Evolutionary conservation across 2,797 vertebrate genomes (phyloP).

Genomic region (Myiothlypis coronata): DNA sequence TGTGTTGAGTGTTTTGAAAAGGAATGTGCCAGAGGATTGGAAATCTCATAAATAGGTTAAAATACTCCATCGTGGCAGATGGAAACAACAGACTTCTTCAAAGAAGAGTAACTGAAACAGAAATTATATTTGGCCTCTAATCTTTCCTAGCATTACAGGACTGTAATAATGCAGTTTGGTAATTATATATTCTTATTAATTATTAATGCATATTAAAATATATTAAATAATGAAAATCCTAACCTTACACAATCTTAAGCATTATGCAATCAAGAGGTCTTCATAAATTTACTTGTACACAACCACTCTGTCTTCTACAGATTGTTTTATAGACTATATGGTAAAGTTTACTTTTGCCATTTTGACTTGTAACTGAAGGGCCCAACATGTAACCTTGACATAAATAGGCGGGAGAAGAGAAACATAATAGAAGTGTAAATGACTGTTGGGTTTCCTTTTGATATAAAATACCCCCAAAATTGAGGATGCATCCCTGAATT

Average conservation of each 20-base stretch:
- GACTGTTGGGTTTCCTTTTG: neutral
- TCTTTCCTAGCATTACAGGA: neutral
- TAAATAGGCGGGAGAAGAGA: neutral
- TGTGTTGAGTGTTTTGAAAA: neutral
- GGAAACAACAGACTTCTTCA: neutral
- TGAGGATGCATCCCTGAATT: neutral
- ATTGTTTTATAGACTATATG: neutral
- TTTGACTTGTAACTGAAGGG: neutral
- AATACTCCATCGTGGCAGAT: neutral
- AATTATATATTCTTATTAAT: neutral
- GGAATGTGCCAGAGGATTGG: neutral
- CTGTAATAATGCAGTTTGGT: neutral
- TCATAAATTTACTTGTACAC: neutral
- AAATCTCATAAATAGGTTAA: neutral
- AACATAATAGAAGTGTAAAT: neutral
- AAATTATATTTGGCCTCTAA: neutral
- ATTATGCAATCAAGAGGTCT: neutral
- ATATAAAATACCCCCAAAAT: neutral
- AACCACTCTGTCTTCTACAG: neutral
- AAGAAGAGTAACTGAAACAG: neutral
- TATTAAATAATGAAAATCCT: neutral
- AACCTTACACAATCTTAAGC: neutral
- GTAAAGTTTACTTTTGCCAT: neutral
- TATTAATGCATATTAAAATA: neutral
- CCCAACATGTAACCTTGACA: accelerated